Conservation (phyloP, 2,113 vertebrate genomes). For the Empidonax alnorum region DNA sequence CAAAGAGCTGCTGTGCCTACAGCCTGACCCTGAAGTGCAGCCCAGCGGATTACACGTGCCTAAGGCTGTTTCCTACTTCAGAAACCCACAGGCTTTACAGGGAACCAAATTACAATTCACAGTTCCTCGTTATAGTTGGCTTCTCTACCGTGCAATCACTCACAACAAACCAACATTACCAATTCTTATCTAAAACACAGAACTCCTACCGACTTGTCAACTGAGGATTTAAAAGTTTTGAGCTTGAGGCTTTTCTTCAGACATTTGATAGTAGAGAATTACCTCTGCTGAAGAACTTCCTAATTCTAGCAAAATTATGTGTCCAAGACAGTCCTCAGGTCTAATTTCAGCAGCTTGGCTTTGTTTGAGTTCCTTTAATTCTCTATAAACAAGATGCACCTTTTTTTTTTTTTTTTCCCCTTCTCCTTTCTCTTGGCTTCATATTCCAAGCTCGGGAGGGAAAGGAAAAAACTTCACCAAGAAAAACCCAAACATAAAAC, state of each 20-base stretch:
- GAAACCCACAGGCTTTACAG: neutral
- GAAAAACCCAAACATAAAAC: neutral
- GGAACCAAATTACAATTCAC: neutral
- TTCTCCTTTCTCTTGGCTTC: neutral
- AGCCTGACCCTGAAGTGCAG: neutral
- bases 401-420: too few species aligned
- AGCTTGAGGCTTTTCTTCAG: neutral
- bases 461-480: neutral
- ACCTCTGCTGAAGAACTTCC: neutral
- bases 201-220: neutral
- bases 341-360: neutral
- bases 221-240: neutral
- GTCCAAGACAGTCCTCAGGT: neutral
- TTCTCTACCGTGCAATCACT: neutral
- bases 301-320: neutral
- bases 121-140: neutral
- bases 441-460: neutral
- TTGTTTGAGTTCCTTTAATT: neutral
- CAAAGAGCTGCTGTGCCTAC: neutral
- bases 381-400: neutral
- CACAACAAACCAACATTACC: neutral
- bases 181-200: neutral
- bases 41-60: neutral
- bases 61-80: neutral
- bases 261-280: neutral